Evolutionary conservation across 2,888 invertebrate genomes (phyloP).

Genomic region (Craniophora ligustri): DNA sequence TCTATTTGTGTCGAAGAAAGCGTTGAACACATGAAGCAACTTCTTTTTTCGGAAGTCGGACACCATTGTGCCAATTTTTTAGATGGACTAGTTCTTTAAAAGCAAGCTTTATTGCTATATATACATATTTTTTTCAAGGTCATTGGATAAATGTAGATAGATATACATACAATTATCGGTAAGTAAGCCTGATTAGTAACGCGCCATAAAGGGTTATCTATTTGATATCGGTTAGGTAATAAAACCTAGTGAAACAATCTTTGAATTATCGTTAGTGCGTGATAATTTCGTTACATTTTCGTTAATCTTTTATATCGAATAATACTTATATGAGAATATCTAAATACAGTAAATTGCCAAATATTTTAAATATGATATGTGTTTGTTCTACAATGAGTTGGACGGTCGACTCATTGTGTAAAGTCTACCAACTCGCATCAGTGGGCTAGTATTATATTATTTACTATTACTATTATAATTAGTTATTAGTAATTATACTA

Average conservation of each 20-base stretch:
- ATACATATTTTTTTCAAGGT: slow-evolving; percentile 40
- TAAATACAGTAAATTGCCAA: no score
- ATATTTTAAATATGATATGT: no score
- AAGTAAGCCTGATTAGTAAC: slow-evolving; percentile 20
- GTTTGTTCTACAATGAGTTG: no score
- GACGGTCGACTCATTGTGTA: no score
- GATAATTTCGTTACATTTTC: slow-evolving; percentile 34
- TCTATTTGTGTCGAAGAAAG: slow-evolving; percentile 96
- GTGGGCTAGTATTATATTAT: no score
- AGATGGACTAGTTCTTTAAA: slow-evolving; percentile 11
- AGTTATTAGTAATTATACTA: no score
- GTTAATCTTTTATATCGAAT: slow-evolving; percentile 33
- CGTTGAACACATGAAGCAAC: slow-evolving; percentile 94
- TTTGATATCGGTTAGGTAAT: slow-evolving; percentile 34
- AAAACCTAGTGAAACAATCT: slow-evolving; percentile 27
- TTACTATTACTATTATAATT: no score
- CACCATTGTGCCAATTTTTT: slow-evolving; percentile 85
- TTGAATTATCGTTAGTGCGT: slow-evolving; percentile 28
- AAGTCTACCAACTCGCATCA: no score
- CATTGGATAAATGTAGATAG: slow-evolving; percentile 37
- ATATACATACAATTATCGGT: slow-evolving; percentile 35
- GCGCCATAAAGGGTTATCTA: slow-evolving; percentile 44
- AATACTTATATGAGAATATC: no score
- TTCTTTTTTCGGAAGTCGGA: slow-evolving; percentile 97
- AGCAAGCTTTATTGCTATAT: slow-evolving; percentile 55